Conservation (phyloP, 2,797 vertebrate species). For the Helicolenus hilgendorfi region DNA sequence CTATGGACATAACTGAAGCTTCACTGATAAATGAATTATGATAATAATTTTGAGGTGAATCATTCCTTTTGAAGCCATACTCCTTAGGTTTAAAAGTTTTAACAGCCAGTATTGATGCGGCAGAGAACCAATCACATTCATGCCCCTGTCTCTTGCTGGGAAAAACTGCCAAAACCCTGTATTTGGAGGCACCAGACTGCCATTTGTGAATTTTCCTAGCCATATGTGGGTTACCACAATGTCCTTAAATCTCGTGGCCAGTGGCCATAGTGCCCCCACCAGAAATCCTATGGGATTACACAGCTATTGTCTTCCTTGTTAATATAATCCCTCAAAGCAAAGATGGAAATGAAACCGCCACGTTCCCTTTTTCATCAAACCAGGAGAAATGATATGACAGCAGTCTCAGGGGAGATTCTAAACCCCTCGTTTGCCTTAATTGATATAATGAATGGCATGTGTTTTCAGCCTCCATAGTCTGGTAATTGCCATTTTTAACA, state of each 20-base stretch:
- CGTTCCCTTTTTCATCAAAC: constrained; percentile 76
- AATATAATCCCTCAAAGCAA: constrained; percentile 58
- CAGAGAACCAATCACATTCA: not conserved
- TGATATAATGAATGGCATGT: constrained; percentile 90
- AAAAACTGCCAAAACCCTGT: not conserved
- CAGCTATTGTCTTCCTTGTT: constrained; percentile 30
- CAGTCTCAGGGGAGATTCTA: constrained; percentile 86
- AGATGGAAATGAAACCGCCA: constrained; percentile 63
- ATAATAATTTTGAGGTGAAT: not conserved
- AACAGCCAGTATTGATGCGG: not conserved
- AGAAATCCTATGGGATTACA: constrained; percentile 34
- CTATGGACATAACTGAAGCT: not conserved
- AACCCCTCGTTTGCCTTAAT: constrained; percentile 90
- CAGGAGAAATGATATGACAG: constrained; percentile 78
- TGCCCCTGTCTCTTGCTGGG: not conserved
- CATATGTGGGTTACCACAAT: not conserved
- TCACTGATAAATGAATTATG: not conserved
- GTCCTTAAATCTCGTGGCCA: constrained; percentile 37
- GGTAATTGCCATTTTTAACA: constrained; percentile 92
- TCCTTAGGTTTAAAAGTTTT: not conserved
- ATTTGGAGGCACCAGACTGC: constrained; percentile 4
- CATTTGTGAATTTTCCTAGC: not conserved
- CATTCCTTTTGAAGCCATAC: not conserved
- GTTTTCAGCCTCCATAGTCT: constrained; percentile 85
- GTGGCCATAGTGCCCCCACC: constrained; percentile 14